Evolutionary conservation across 2,797 vertebrate genomes (phyloP).

Genomic region (Girardinus metallicus): DNA sequence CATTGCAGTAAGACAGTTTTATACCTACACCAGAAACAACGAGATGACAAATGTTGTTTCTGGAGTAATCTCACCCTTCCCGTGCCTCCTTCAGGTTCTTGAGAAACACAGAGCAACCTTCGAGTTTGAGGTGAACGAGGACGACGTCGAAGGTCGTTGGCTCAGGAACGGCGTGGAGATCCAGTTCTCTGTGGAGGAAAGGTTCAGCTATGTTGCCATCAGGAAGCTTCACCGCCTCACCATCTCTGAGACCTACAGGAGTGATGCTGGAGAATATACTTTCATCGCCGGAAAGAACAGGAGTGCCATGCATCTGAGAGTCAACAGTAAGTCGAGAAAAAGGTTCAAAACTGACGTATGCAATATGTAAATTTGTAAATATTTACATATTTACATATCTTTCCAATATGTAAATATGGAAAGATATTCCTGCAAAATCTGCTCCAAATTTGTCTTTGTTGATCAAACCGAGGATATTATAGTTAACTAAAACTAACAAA

Average conservation of each 20-base stretch:
- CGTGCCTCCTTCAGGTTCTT: constrained; percentile 54
- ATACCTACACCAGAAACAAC: background rate
- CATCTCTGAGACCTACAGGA: constrained; percentile 79
- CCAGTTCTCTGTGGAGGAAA: constrained; percentile 83
- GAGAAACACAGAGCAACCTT: constrained; percentile 81
- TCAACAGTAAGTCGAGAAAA: constrained; percentile 63
- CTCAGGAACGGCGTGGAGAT: constrained; percentile 92
- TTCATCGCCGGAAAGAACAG: constrained; percentile 90
- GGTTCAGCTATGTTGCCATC: constrained; percentile 85
- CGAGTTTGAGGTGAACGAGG: constrained; percentile 90
- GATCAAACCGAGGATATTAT: background rate
- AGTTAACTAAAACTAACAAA: too few species aligned
- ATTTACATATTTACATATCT: too few species aligned
- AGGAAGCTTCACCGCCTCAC: constrained; percentile 82
- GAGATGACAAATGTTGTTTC: too few species aligned
- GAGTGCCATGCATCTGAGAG: constrained; percentile 81
- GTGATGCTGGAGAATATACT: constrained; percentile 88
- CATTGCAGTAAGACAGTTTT: background rate
- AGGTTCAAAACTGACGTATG: too few species aligned
- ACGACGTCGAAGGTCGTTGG: constrained; percentile 93
- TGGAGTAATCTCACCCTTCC: background rate
- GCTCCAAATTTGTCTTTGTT: background rate
- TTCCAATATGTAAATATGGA: too few species aligned
- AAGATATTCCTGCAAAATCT: background rate
- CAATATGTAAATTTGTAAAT: too few species aligned